Evolutionary conservation across 2,888 invertebrate genomes (phyloP).

Genomic region (Calliopum simillimum): DNA sequence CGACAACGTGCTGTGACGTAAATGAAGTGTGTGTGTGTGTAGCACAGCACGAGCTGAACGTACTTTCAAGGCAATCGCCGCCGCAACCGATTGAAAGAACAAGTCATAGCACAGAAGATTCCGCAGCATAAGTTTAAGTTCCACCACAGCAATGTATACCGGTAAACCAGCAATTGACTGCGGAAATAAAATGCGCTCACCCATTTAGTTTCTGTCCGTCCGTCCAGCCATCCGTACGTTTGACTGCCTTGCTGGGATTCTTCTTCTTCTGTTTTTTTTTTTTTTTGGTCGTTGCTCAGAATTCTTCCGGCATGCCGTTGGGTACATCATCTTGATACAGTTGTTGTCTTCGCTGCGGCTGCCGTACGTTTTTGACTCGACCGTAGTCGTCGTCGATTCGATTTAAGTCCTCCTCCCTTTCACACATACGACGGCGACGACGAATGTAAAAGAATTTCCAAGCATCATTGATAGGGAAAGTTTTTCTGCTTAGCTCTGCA

Average conservation of each 20-base stretch:
- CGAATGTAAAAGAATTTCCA: background rate
- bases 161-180: slow-evolving; percentile 5
- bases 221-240: slow-evolving; percentile 22
- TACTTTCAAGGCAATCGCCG: background rate
- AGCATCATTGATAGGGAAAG: slow-evolving; percentile 16
- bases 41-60: slow-evolving; percentile 14
- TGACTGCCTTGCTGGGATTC: slow-evolving; percentile 15
- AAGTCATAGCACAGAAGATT: too few species aligned
- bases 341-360: background rate
- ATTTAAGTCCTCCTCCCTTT: background rate
- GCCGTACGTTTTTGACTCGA: background rate
- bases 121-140: too few species aligned
- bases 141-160: background rate
- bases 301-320: slow-evolving; percentile 34
- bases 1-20: background rate
- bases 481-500: slow-evolving; percentile 1
- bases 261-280: background rate
- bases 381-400: too few species aligned
- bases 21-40: background rate
- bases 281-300: slow-evolving; percentile 21
- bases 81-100: too few species aligned
- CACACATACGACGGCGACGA: background rate
- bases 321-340: too few species aligned
- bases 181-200: background rate
- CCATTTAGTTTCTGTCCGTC: background rate